phyloP scores from a whole-genome alignment of 2,113 vertebrate genomes.

The Suricata suricatta region DNA sequence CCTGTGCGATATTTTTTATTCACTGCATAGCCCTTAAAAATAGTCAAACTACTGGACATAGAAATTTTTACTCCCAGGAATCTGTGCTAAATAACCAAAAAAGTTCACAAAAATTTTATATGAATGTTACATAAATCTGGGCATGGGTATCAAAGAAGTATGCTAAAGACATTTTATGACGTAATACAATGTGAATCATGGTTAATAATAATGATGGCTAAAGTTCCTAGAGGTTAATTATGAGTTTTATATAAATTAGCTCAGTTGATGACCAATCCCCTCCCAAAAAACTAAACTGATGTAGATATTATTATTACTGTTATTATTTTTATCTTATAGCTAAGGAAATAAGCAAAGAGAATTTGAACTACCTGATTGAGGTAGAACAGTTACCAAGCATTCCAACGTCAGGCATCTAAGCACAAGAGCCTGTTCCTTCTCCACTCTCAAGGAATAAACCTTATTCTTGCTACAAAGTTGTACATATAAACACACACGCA shows the following conservation, averaged over 20 bases:
- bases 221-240: neutral
- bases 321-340: neutral
- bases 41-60: neutral
- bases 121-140: neutral
- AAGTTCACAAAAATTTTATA: neutral
- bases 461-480: no score
- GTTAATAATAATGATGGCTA: neutral
- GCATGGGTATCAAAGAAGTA: neutral
- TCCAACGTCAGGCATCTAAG: neutral
- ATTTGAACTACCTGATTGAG: neutral
- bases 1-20: neutral
- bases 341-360: neutral
- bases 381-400: neutral
- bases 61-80: neutral
- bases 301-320: neutral
- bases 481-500: neutral
- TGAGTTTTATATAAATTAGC: neutral
- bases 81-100: neutral
- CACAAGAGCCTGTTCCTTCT: rapidly evolving
- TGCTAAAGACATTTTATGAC: neutral
- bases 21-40: neutral
- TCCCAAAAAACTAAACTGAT: neutral
- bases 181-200: neutral
- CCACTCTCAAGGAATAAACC: neutral
- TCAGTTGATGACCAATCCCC: neutral